Evolutionary conservation across 1,140 invertebrate genomes (phyloP), one percentile per base, ranked within the genome.

Genomic region (Philopotamus ludificatus): DNA sequence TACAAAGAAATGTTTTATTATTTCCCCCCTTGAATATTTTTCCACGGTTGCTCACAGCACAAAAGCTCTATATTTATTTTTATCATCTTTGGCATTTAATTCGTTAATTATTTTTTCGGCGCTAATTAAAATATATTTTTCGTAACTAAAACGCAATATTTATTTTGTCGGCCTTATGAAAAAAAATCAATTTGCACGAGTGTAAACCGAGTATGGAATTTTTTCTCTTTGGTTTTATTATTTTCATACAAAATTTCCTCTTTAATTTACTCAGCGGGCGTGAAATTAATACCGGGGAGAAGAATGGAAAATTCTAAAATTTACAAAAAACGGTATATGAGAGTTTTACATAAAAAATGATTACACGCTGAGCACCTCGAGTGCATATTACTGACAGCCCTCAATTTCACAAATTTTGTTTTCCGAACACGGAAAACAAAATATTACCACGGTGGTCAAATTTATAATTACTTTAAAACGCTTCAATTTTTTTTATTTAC

Each of bases 221-320:
- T 50, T 20, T 50, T 12, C 2, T 18, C 20, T 50, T 21, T 3
- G 47, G 21, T 20, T 20, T 57, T 53, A 53, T 57, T 57, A 41
- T 57, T 57, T 41, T 42, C 28, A 39, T 57, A 39, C 39, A 21
- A 42, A 57, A 57, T 57, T 57, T 42, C 54, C 54, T 42, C 47
- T 49, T 68, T 68, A 64, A 68, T 68, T 68, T 68, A 34, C 45
- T 47, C 61, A 64, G 25, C 61, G 34, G 55, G 61, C 66, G 66
- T 68, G 66, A 68, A 68, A 68, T 68, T 63, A 64, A 68, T 60
- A 60, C 41, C 42, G 15, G 28, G 42, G 57, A 26, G 57, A n/a
- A 47, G 57, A 47, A 42, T 42, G 42, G 22, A 22, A 47, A 47
- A 45, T 47, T 49, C 42, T n/a, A 28, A 60, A 60, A 60, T 60